Evolutionary conservation across 2,888 invertebrate genomes (phyloP), one percentile per base, ranked within the genome.

Genomic region (Mythimna vitellina): DNA sequence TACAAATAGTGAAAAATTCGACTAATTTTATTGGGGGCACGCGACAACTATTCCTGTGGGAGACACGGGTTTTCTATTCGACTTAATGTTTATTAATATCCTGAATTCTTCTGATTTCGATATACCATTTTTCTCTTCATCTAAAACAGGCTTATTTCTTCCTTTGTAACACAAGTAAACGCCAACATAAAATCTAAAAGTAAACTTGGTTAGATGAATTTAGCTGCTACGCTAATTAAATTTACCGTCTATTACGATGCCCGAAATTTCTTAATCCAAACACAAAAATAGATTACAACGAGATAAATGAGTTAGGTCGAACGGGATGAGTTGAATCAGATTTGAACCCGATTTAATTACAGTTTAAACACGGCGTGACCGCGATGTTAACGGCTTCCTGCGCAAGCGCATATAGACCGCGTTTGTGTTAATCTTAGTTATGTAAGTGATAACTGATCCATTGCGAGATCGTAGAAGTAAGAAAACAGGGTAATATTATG

Each of bases 341-440:
- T 89, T 91, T 90, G 88, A 89, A 89, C 89, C 86, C 86, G 88
- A 86, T 94, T 93, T 94, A 94, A 94, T 95, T 92, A 92, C 90
- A 91, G 89, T 89, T 91, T 89, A 92, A 93, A 93, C 91, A 92
- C 89, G 87, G 89, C 92, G 87, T 90, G 90, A 91, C 92, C 89
- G 89, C 89, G 87, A 86, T 90, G 91, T 92, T 91, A 93, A 92
- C 91, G 86, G 93, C 89, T 94, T 95, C 95, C 95, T 95, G 94
- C 89, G 91, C 87, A 72, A 74, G 83, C 88, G 84, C 91, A 92
- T 90, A 89, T 93, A 88, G 92, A 92, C 90, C 93, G 90, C 90
- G 91, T 90, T 92, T 89, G 89, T 88, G 83, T 88, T 90, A 80
- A 90, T 88, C 85, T 87, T 84, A 86, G 86, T 93, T 92, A 91